Base-by-base conservation (phyloP, 2,797 vertebrate genomes). In the Pristis pectinata region DNA sequence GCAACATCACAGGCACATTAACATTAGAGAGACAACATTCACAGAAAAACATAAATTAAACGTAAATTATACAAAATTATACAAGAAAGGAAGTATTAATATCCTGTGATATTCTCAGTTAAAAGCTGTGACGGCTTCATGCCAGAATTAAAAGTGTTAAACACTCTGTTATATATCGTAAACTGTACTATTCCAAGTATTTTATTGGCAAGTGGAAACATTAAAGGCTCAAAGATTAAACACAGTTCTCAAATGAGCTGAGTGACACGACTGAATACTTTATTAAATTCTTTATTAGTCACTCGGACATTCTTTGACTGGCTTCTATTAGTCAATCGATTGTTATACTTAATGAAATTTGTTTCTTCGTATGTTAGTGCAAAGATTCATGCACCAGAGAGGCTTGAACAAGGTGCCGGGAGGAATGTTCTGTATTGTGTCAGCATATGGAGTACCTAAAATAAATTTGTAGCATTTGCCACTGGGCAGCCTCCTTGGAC, bases 131-230 rank as follows among this genome's bases (percentile, higher is more conserved):
- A 74, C 1, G 34, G 27, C 53, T 9, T 87, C 49, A 56, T 30
- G 87, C 49, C 53, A 30, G 49, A 53, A 24, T 49, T 6, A 19
- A 72, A 93, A 93, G 67, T 92, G 67, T 93, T 93, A 93, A 93
- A 74, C 41, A 72, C 1, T 34, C 27, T 49, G 41, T 17, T 74
- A 44, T 93, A 53, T 53, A 74, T 74, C 93, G 44, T 53, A 93
- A 74, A 74, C 37, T 44, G 24, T 93, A 67, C 15, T 30, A 74
- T 74, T 74, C 15, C 37, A 93, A 93, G 24, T 41, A 74, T 93
- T 74, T 72, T 74, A 93, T 74, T 34, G 70, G 1, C 67, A 92
- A 37, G 0, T 72, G 64, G 64, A 74, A 41, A 53, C 70, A 93
- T 34, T 49, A 93, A 93, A 93, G 67, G 92, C 27, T 74, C 24